Base-by-base conservation (phyloP, 2,797 vertebrate genomes). In the Smutsia temminckii region DNA sequence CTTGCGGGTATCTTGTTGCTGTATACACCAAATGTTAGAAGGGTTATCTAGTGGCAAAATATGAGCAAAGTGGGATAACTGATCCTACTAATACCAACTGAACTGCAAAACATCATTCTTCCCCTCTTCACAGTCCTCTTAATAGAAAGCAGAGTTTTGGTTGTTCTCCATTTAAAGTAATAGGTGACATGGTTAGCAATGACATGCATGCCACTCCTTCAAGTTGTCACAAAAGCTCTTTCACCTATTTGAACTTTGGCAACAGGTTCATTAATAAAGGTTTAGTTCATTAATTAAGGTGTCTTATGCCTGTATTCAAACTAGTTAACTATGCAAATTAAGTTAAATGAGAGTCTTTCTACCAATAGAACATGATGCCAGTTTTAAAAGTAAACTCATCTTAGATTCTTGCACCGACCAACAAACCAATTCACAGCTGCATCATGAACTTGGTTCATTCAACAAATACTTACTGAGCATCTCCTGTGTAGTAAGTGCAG, bases 321-420 rank as follows among this genome's bases (percentile, higher is more conserved):
- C 29, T 34, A 57, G 2, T 80, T 59, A 86, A 66, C 13, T 57
- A 27, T 57, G 77, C 27, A 37, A 46, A 11, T 80, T 80, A 85
- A 95, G 6, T 89, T 72, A 75, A 86, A 13, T 77, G 68, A 89
- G 77, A 63, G 51, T 40, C 55, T 93, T 85, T 83, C n/a, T 68
- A 80, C 29, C 40, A 89, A 69, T 87, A 66, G 37, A 71, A 46
- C 14, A 46, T 42, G 34, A 91, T 75, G 12, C 6, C 77, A 92
- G 1, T 71, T 95, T 96, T 81, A 55, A 68, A 95, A 93, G 49
- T 69, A 74, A 61, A 84, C n/a, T 79, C 6, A 55, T 25, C 78
- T 85, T 71, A 51, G 17, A 63, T 72, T 85, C 42, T 88, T 94
- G 4, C 5, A 21, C 27, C 80, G 42, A 32, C 42, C 27, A 89